Conservation (phyloP, 2,797 vertebrate species). For the Anabacerthia variegaticeps region DNA sequence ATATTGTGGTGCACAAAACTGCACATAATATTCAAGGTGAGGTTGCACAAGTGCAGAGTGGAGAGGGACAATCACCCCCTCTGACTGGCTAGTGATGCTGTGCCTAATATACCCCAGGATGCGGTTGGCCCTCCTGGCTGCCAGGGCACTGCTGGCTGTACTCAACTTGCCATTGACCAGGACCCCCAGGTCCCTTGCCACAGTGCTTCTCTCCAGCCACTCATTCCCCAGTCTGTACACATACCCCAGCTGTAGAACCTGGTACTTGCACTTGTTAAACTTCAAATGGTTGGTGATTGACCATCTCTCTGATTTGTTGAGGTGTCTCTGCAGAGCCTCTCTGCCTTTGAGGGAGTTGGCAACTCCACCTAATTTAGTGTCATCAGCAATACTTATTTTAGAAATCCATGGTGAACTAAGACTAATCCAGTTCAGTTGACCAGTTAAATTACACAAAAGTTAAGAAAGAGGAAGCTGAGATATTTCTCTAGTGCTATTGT, state of each 20-base stretch:
- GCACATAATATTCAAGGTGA: fast-evolving
- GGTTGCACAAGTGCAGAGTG: fast-evolving
- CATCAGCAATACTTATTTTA: fast-evolving
- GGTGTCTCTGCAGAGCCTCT: not conserved
- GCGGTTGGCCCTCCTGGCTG: fast-evolving
- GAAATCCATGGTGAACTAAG: not conserved
- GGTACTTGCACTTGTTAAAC: not conserved
- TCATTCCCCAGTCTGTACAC: fast-evolving
- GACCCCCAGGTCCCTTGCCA: fast-evolving
- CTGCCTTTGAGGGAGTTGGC: not conserved
- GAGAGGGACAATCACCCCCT: not conserved
- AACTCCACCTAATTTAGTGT: not conserved
- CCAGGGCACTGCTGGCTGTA: not conserved
- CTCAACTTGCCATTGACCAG: fast-evolving
- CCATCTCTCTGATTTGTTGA: not conserved
- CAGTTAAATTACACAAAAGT: not conserved
- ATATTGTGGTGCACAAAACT: not conserved
- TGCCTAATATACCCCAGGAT: not conserved
- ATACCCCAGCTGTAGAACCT: not conserved
- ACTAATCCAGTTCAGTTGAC: not conserved
- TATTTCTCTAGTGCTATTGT: not conserved
- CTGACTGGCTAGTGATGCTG: fast-evolving
- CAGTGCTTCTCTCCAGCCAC: not conserved
- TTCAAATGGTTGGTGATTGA: not conserved
- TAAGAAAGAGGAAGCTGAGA: not conserved